phyloP scores from a whole-genome alignment of 1,140 invertebrate species.

The Heterodera schachtii region DNA sequence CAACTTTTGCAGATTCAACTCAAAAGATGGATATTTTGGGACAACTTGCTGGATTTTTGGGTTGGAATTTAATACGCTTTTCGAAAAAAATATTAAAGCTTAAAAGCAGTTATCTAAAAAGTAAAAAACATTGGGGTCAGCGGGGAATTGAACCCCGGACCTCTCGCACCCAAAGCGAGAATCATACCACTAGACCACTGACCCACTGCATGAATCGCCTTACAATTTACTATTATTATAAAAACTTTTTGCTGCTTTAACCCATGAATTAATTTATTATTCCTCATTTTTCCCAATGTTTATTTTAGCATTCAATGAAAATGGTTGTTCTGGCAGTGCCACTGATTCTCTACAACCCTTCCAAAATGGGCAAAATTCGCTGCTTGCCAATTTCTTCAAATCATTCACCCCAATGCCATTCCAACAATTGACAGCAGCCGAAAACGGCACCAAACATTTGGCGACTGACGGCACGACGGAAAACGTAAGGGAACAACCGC shows the following conservation, averaged over 20 bases:
- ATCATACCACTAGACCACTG: slow-evolving; percentile 63
- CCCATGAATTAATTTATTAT: not conserved
- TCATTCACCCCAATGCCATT: not conserved
- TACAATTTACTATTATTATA: not conserved
- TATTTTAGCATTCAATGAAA: not conserved
- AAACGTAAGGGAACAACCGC: not conserved
- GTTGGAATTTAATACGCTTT: not conserved
- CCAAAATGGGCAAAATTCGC: not conserved
- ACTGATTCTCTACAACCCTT: not conserved
- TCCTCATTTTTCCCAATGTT: not conserved
- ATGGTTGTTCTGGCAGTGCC: not conserved
- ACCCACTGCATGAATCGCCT: slow-evolving; percentile 1
- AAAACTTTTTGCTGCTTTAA: not conserved
- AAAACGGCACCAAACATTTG: not conserved
- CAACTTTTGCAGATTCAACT: not conserved
- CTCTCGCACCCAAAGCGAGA: slow-evolving; percentile 64
- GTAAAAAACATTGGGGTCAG: slow-evolving; percentile 51
- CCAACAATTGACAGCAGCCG: slow-evolving; percentile 5
- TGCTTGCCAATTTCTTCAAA: not conserved
- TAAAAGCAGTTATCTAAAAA: not conserved
- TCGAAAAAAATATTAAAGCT: not conserved
- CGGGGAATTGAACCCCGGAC: slow-evolving; percentile 61
- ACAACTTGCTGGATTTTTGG: not conserved
- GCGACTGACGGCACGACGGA: not conserved
- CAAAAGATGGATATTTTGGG: not conserved